Percentiles rank a stretch among this genome's conserved stretches.
Evolutionary conservation across 1,140 invertebrate genomes (phyloP).

Genomic region (Microplitis mediator): DNA sequence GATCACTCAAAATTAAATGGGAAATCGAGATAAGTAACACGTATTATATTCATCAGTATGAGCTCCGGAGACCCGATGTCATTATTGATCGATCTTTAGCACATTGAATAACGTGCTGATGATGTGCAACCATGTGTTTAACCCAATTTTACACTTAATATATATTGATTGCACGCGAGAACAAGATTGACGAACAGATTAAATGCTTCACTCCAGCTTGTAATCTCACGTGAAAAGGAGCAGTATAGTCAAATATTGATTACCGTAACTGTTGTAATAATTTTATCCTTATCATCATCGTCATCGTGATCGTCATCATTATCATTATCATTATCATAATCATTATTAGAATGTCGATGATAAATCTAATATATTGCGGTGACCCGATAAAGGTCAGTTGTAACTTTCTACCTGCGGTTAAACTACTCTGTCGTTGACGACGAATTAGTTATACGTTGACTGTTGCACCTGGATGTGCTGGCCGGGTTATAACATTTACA

Average conservation of each 20-base stretch:
- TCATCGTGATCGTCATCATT: background rate
- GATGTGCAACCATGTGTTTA: constrained; percentile 18
- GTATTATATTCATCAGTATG: background rate
- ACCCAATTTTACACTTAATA: constrained; percentile 20
- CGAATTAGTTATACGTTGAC: background rate
- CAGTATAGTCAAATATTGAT: background rate
- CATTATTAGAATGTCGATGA: background rate
- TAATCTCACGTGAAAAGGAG: background rate
- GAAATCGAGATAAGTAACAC: background rate
- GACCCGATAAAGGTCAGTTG: background rate
- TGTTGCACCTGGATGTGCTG: background rate
- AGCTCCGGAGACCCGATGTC: background rate
- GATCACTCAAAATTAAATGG: background rate
- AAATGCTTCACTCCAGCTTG: background rate
- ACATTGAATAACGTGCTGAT: constrained; percentile 1
- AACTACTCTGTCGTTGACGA: background rate
- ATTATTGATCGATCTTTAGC: background rate
- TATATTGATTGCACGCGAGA: constrained; percentile 16
- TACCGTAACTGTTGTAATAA: background rate
- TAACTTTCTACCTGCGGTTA: background rate
- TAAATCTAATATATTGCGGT: background rate
- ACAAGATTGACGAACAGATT: constrained; percentile 27
- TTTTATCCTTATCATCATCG: background rate
- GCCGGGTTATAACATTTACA: background rate
- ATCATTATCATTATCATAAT: too few species aligned